These are phyloP conservation scores for Watersipora subatra DNA, from an alignment of 1,140 invertebrate species.

Conservation along the genomic window DNA sequence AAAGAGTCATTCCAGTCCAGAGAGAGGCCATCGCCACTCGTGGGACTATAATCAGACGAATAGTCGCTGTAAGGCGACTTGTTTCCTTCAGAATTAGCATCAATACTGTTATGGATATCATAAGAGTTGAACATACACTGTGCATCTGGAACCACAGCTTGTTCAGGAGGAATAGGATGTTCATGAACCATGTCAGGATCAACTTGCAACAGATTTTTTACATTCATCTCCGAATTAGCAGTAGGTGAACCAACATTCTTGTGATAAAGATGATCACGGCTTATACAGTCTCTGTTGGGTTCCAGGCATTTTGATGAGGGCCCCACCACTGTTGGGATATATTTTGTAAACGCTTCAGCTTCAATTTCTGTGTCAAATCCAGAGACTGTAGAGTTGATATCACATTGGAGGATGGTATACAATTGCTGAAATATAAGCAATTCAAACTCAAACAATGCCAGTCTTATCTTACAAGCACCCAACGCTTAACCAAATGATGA, in stretches of 20 bases:
- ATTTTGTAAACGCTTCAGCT: background rate
- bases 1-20: background rate
- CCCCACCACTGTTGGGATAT: slow-evolving; percentile 33
- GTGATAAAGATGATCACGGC: slow-evolving; percentile 36
- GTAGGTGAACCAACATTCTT: slow-evolving; percentile 15
- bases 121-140: too few relatives aligned
- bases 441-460: too few relatives aligned
- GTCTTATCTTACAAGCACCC: too few relatives aligned
- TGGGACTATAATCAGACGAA: background rate
- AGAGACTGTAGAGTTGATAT: slow-evolving; percentile 6
- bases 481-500: too few relatives aligned
- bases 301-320: slow-evolving; percentile 38
- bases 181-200: too few relatives aligned
- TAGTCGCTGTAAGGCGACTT: too few relatives aligned
- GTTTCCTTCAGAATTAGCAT: too few relatives aligned
- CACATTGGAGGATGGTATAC: slow-evolving; percentile 2
- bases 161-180: too few relatives aligned
- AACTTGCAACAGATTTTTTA: too few relatives aligned
- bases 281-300: slow-evolving; percentile 40
- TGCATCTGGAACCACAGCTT: too few relatives aligned
- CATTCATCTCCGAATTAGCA: too few relatives aligned
- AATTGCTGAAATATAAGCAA: background rate
- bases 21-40: background rate
- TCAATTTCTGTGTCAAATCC: background rate
- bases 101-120: too few relatives aligned